Evolutionary conservation across 2,888 invertebrate species (phyloP).

Genomic region (Clunio marinus): DNA sequence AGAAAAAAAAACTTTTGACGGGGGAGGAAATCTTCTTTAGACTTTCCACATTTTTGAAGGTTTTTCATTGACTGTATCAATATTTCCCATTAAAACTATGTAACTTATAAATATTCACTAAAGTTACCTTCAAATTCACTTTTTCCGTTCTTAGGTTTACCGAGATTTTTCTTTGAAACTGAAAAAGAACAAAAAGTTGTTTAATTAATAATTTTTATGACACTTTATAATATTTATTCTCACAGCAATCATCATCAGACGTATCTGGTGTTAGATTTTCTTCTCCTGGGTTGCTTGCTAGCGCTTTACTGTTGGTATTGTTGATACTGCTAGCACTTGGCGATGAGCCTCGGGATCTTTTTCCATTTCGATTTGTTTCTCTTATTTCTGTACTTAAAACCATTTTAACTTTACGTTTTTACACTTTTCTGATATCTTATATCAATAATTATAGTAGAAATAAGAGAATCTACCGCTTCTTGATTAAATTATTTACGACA

Average conservation of each 20-base stretch:
- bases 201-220: neutral
- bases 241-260: conserved; percentile 23
- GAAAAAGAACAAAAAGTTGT: neutral
- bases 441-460: neutral
- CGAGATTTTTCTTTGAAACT: conserved; percentile 31
- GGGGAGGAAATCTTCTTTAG: too few relatives aligned
- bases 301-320: neutral
- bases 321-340: conserved; percentile 1
- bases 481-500: neutral
- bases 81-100: too few relatives aligned
- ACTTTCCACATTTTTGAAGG: too few relatives aligned
- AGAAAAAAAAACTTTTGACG: too few relatives aligned
- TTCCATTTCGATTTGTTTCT: conserved; percentile 25
- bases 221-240: neutral
- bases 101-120: too few relatives aligned
- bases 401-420: neutral
- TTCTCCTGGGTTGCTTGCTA: neutral
- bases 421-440: neutral
- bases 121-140: conserved; percentile 34
- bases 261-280: conserved; percentile 28
- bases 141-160: conserved; percentile 30
- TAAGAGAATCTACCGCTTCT: too few relatives aligned
- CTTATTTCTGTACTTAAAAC: conserved; percentile 19
- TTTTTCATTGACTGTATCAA: too few relatives aligned
- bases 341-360: conserved; percentile 20